Conservation (phyloP, 2,113 vertebrate species). For the Eurystomus gularis region DNA sequence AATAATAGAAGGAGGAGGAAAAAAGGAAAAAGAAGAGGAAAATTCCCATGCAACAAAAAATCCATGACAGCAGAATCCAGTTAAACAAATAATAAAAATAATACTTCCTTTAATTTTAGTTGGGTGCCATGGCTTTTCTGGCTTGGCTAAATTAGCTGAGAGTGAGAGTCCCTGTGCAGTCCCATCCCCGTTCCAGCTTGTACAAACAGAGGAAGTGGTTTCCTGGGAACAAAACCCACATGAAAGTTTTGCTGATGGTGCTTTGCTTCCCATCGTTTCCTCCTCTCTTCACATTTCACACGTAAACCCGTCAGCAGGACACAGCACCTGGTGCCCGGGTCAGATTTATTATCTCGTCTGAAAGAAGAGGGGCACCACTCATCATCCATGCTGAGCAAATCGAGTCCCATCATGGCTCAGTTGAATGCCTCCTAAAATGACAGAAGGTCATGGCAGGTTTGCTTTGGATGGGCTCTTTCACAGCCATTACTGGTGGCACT, state of each 20-base stretch:
- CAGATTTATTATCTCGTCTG: background rate
- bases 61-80: conserved; percentile 25
- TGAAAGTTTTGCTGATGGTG: conserved; percentile 39
- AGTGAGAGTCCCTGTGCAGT: background rate
- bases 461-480: background rate
- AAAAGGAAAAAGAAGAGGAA: background rate
- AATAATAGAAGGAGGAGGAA: background rate
- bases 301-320: background rate
- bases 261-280: background rate
- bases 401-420: accelerated
- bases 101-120: background rate
- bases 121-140: conserved; percentile 47
- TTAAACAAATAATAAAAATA: conserved; percentile 10
- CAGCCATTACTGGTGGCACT: background rate
- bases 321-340: background rate
- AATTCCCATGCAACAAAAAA: conserved; percentile 17
- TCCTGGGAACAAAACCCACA: conserved; percentile 63
- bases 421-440: too few relatives aligned
- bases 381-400: background rate
- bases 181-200: background rate
- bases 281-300: background rate
- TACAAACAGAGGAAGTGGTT: conserved; percentile 66
- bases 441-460: background rate
- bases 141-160: conserved; percentile 21
- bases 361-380: background rate